phyloP scores from a whole-genome alignment of 2,113 vertebrate species.

The Coturnix japonica region DNA sequence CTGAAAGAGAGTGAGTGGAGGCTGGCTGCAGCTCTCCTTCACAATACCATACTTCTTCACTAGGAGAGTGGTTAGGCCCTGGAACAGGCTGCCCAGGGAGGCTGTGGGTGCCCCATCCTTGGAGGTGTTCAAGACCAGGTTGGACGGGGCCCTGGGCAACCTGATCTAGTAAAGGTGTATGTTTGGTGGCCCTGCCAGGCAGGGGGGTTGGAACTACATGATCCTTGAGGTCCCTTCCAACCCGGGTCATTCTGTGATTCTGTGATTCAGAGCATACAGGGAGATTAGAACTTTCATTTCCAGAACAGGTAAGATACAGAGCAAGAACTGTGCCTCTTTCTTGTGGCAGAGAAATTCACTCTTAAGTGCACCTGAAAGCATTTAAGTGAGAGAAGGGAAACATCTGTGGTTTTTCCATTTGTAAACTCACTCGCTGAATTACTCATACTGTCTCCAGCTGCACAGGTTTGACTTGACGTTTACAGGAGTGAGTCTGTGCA shows the following conservation, averaged over 20 bases:
- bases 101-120: no score
- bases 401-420: not conserved
- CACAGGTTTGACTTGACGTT: not conserved
- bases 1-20: not conserved
- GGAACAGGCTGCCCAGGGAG: no score
- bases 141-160: no score
- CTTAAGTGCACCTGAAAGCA: not conserved
- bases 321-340: not conserved
- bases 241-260: no score
- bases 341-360: not conserved
- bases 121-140: no score
- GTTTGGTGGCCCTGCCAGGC: no score
- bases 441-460: not conserved
- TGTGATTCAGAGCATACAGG: no score
- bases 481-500: not conserved
- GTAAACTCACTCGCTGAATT: not conserved
- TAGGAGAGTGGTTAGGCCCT: no score
- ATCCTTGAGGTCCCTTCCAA: no score
- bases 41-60: no score
- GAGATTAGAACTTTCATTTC: not conserved
- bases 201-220: no score
- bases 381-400: not conserved
- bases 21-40: not conserved
- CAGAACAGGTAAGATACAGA: not conserved
- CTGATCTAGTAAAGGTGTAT: no score